These are phyloP conservation scores for Lithophane semibrunnea DNA, from an alignment of 2,888 invertebrate genomes.

Conservation along the genomic window DNA sequence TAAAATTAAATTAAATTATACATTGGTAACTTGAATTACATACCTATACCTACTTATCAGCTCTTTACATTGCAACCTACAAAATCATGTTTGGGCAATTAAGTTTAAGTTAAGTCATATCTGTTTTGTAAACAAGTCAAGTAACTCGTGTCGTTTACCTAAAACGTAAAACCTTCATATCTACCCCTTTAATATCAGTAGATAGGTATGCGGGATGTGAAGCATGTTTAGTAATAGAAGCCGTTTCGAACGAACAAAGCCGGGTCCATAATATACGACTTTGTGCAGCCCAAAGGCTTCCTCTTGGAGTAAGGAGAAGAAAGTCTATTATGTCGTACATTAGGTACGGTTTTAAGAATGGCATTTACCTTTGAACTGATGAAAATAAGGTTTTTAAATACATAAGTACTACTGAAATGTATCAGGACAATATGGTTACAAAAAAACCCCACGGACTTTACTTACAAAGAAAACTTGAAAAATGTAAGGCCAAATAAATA, in stretches of 20 bases:
- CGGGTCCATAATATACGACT: conserved; percentile 43
- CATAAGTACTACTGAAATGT: not conserved
- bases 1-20: too few relatives aligned
- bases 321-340: conserved; percentile 39
- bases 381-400: conserved; percentile 16
- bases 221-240: conserved; percentile 46
- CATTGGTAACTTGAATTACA: too few relatives aligned
- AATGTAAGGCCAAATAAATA: not conserved
- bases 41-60: too few relatives aligned
- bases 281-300: conserved; percentile 58
- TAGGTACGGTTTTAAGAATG: conserved; percentile 18
- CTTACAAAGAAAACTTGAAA: not conserved
- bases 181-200: conserved; percentile 19
- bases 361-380: conserved; percentile 18
- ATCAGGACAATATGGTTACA: not conserved
- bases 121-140: not conserved
- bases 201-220: conserved; percentile 6
- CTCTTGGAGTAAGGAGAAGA: conserved; percentile 48
- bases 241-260: conserved; percentile 42
- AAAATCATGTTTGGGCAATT: not conserved
- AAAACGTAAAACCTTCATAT: not conserved
- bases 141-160: not conserved
- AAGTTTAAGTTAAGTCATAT: too few relatives aligned
- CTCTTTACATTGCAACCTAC: not conserved
- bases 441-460: not conserved